Conservation (phyloP, 2,888 invertebrate species). For the Drosophila rubida region DNA sequence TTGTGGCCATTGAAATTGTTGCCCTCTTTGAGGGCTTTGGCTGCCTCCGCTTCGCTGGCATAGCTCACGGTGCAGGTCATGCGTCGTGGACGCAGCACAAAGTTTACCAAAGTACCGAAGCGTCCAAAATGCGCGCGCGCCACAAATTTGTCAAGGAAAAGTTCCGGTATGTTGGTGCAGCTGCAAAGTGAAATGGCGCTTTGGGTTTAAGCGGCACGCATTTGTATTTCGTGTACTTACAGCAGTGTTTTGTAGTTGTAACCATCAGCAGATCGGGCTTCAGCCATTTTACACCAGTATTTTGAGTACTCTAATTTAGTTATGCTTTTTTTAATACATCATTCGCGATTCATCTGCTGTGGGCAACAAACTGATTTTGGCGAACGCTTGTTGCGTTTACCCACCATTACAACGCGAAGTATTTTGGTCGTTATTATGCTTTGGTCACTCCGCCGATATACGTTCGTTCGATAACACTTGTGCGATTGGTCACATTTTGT, state of each 20-base stretch:
- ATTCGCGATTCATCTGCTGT: neutral
- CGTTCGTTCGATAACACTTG: neutral
- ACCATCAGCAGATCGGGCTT: slow-evolving; percentile 12
- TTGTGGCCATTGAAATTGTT: slow-evolving; percentile 87
- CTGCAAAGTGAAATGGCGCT: slow-evolving; percentile 26
- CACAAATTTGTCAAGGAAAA: slow-evolving; percentile 87
- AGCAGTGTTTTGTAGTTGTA: slow-evolving; percentile 61
- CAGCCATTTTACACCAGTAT: slow-evolving; percentile 39
- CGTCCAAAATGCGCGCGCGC: slow-evolving; percentile 89
- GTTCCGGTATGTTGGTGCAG: slow-evolving; percentile 88
- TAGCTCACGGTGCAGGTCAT: slow-evolving; percentile 90
- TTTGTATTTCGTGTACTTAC: slow-evolving; percentile 37
- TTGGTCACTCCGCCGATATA: neutral
- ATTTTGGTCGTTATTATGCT: neutral
- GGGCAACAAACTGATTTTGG: neutral
- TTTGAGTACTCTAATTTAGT: neutral
- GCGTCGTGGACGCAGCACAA: slow-evolving; percentile 88
- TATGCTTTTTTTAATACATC: neutral
- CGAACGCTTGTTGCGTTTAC: neutral
- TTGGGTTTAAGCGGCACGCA: neutral
- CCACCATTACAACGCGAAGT: neutral
- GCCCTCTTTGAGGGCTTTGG: slow-evolving; percentile 87
- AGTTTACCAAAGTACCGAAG: slow-evolving; percentile 89
- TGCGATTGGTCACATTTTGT: neutral
- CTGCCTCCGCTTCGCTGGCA: slow-evolving; percentile 87